Base-by-base conservation (phyloP, 2,113 vertebrate species). In the Tricholaema leucomelas region DNA sequence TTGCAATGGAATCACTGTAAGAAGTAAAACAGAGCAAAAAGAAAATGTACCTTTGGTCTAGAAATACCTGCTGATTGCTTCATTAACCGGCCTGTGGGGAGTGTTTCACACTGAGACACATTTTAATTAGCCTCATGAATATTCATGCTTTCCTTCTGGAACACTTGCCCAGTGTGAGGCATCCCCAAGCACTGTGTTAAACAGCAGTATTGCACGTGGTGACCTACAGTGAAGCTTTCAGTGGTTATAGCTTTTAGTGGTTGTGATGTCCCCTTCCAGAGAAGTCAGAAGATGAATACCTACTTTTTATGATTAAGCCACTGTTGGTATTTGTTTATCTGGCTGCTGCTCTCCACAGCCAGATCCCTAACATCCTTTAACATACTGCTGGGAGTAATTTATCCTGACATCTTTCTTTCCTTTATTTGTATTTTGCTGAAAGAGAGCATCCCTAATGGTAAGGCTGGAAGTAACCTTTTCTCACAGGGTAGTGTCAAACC, bases 91-190 rank as follows among this genome's bases (percentile, higher is more conserved):
- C 59, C 90, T 94, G 44, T 88, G 75, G 93, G 89, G 84, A 92
- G 69, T 79, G 59, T 90, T 94, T 85, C 76, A 89, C 80, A 65
- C 42, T 78, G 91, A 92, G 73, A 79, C 86, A 69, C 54, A 69
- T 90, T 92, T 96, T 94, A 95, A 95, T 94, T 93, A 91, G 78
- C 24, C 38, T 69, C 78, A 76, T 93, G 94, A 92, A 95, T 95
- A 95, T 96, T 96, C 91, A 95, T 79, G 9, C 2, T 59, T 79
- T 48, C 65, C 42, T 77, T 59, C 66, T 92, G 56, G 77, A 93
- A 52, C 70, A 59, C 70, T 52, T 35, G 5, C 69, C 87, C 54
- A 77, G n/a, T 84, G 44, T 79, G 85, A 91, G 64, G 81, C 91
- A 83, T 93, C 81, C 69, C 79, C 7, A 9, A 65, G 87, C 61